Evolutionary conservation across 2,113 vertebrate genomes (phyloP), one percentile per base, ranked within the genome.

Genomic region (Trematomus loennbergii): DNA sequence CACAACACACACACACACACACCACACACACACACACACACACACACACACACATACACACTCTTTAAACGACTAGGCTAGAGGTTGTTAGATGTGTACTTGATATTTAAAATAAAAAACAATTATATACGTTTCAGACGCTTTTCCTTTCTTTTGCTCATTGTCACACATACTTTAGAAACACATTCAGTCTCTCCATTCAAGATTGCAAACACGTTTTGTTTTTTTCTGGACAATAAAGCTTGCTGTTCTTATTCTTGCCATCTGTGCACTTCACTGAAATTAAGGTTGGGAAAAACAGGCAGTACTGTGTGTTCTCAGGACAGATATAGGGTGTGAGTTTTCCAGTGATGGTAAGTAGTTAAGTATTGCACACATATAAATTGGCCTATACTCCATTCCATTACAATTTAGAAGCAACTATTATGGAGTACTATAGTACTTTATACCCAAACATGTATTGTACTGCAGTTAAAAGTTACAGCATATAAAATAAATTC

Each of bases 201-300:
- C 15, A 36, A 60, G 12, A 58, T 58, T 58, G 22, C 16, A 4
- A 33, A 29, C 2, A 25, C 25, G 25, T 25, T 25, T 29, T 3
- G 2, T n/a, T n/a, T 61, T 11, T 57, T 29, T 43, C 29, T 22
- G 18, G 22, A 62, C 36, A 36, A 7, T 52, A 13, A 25, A 5
- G 17, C 0, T 61, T 55, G 36, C 54, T 58, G 46, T 49, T 74
- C 36, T 20, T 16, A 48, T 62, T 61, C 29, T 18, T 22, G 49
- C 63, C 72, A 36, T 18, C 52, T 72, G 62, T 13, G 64, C 46
- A 57, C 60, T 77, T 65, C 59, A n/a, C 22, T 33, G 17, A 29
- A 65, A 72, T 72, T 33, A 61, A 61, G 45, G 29, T 50, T 45
- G 17, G 5, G 57, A 52, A n/a, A 29, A 70, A n/a, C 49, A 67